Conservation (phyloP, 2,113 vertebrate species). For the Sturnira hondurensis region DNA sequence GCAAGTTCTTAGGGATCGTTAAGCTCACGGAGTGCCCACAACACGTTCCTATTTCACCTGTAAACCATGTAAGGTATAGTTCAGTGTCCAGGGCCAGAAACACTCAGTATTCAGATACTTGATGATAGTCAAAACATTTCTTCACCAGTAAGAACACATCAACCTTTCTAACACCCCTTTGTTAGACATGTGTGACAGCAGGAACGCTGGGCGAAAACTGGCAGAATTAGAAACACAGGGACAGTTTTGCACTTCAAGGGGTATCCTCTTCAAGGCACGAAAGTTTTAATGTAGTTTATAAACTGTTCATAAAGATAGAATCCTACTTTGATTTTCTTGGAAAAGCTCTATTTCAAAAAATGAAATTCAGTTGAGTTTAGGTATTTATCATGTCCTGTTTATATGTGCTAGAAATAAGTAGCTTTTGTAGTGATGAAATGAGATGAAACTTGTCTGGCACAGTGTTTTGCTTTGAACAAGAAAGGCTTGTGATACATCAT, state of each 20-base stretch:
- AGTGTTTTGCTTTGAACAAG: background rate
- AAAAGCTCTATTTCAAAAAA: background rate
- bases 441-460: background rate
- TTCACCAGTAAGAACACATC: background rate
- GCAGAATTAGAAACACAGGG: background rate
- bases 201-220: background rate
- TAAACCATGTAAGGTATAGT: conserved; percentile 59
- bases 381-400: background rate
- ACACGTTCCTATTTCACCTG: conserved; percentile 66
- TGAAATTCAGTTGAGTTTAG: background rate
- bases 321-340: background rate
- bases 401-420: background rate
- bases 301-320: background rate
- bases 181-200: background rate
- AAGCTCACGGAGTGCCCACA: background rate
- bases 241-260: background rate
- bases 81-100: conserved; percentile 50
- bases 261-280: background rate
- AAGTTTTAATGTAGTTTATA: background rate
- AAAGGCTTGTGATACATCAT: background rate
- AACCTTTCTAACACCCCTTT: background rate
- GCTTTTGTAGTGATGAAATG: background rate
- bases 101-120: conserved; percentile 53
- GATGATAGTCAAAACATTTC: conserved; percentile 61
- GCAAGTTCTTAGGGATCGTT: conserved; percentile 49